Conservation (phyloP, 2,113 vertebrate species). For the Alligator sinensis region DNA sequence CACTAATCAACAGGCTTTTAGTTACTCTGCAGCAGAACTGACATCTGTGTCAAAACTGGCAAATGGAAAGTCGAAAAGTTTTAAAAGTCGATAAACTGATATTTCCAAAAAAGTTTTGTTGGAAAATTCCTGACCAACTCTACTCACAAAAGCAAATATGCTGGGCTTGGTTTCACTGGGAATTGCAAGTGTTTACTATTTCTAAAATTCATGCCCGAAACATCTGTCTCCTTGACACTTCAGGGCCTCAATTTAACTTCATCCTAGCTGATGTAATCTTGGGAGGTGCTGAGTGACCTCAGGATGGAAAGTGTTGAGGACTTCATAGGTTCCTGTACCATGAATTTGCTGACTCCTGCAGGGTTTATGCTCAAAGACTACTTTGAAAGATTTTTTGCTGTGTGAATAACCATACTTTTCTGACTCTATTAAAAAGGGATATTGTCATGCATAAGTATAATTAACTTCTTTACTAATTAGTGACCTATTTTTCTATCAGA, state of each 20-base stretch:
- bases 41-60: too few relatives aligned
- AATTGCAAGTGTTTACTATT: background rate
- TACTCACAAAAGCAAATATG: background rate
- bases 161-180: background rate
- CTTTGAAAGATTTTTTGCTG: background rate
- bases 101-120: background rate
- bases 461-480: slow-evolving; percentile 66
- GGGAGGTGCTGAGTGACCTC: background rate
- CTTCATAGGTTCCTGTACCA: background rate
- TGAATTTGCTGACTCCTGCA: background rate
- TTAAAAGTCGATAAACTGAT: background rate
- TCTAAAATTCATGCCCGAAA: background rate
- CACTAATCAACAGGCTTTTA: too few relatives aligned
- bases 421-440: slow-evolving; percentile 22
- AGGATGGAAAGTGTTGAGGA: background rate
- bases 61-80: background rate
- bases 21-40: too few relatives aligned
- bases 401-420: background rate
- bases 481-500: slow-evolving; percentile 41
- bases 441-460: slow-evolving; percentile 4
- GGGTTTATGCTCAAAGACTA: background rate
- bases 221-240: background rate
- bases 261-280: background rate
- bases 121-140: background rate
- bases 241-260: background rate